Base-by-base conservation (phyloP, 1,140 invertebrate species). In the Lepidurus couesii region DNA sequence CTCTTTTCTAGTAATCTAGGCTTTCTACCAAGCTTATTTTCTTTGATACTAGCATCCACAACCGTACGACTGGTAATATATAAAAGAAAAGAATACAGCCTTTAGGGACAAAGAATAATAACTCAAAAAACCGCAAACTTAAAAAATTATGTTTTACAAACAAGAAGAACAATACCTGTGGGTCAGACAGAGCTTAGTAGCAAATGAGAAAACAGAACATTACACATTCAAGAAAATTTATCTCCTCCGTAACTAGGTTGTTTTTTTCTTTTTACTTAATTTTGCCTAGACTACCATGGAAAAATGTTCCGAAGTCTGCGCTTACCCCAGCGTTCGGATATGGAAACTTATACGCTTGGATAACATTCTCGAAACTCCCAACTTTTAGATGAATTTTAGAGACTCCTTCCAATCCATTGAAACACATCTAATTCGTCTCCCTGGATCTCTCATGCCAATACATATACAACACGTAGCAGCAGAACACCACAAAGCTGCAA, bases 381-480 rank as follows among this genome's bases (percentile, higher is more conserved):
- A 34, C 34, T 34, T 34, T 21, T 65, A 13, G 53, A 65, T 65
- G 53, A 65, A 65, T 65, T 65, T 65, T 21, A 21, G 53, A 65
- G 53, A 65, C 53, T 65, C 53, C 21, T 65, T 65, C 13, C 53
- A n/a, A 65, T 65, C 53, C 53, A 16, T 5, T 65, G 16, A 65
- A 65, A 21, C 53, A 65, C 53, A 65, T 7, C 0, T 65, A 65
- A 13, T 13, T 65, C 21, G 53, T 65, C 53, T 21, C 34, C 34
- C 34, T 34, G 34, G 34, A 21, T 65, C 53, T 65, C 13, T 7
- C 53, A 65, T 13, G 6, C 16, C 45, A 16, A 47, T 11, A 47
- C 53, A 65, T 65, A 65, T n/a, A 65, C 53, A 21, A 65, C 53
- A 65, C 53, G 53, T 65, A 9, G 53, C 53, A 65, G 53, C 53